A percentile compares a stretch with the other conserved stretches of the same genome.
Conservation (phyloP, 1,140 invertebrate genomes). For the Drosophila mayri region DNA sequence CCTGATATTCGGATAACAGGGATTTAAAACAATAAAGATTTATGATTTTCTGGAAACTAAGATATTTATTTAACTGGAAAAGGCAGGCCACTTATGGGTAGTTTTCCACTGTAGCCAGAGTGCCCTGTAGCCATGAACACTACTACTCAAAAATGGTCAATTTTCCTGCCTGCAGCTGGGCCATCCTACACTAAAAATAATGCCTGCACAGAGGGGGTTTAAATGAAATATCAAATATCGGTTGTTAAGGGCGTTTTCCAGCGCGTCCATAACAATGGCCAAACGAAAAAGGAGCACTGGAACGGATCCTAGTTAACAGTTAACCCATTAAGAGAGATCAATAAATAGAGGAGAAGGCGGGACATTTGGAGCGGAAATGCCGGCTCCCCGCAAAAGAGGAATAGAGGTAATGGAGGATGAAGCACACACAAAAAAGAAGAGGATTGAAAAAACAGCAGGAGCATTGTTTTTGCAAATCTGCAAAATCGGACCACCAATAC, state of each 20-base stretch:
- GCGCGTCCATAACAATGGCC: conserved; percentile 50
- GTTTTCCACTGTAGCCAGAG: background rate
- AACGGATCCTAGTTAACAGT: conserved; percentile 15
- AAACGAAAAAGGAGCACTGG: conserved; percentile 30
- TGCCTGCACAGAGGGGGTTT: conserved; percentile 10
- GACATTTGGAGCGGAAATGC: conserved; percentile 45
- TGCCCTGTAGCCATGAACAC: conserved; percentile 8
- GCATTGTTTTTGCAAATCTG: conserved; percentile 52
- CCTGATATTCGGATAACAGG: background rate
- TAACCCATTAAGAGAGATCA: conserved; percentile 20
- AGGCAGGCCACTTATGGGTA: background rate
- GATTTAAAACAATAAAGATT: background rate
- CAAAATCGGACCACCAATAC: conserved; percentile 26
- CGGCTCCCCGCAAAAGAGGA: background rate
- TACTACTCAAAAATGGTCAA: conserved; percentile 28
- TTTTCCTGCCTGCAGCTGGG: conserved; percentile 45
- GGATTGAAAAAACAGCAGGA: conserved; percentile 5
- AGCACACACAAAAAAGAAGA: conserved; percentile 10
- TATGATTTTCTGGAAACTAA: background rate
- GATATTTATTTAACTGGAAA: background rate
- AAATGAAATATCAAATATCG: conserved; percentile 53
- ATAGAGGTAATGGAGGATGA: conserved; percentile 13
- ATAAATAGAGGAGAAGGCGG: conserved; percentile 20
- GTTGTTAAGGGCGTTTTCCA: conserved; percentile 77
- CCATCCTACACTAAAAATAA: conserved; percentile 9